Percentiles rank a stretch among this genome's conserved stretches.
Evolutionary conservation across 1,140 invertebrate genomes (phyloP).

Genomic region (Pentalonia nigronervosa): DNA sequence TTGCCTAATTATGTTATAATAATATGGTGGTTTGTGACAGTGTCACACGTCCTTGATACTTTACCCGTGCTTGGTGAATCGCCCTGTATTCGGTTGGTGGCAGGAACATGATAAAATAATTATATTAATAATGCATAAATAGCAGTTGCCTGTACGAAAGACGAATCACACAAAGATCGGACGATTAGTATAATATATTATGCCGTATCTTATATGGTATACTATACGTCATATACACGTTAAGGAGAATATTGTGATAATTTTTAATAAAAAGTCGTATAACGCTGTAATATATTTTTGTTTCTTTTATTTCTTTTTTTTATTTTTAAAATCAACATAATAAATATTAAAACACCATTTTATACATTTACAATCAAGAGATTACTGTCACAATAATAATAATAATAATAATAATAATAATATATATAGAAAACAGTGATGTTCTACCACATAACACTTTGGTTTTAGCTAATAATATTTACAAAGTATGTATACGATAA

Average conservation of each 20-base stretch:
- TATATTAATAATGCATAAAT: too few relatives aligned
- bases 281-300: not conserved
- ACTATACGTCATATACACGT: not conserved
- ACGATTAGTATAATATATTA: not conserved
- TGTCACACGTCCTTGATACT: too few relatives aligned
- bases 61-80: too few relatives aligned
- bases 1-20: too few relatives aligned
- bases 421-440: conserved; percentile 26
- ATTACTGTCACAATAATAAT: not conserved
- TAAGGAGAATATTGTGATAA: not conserved
- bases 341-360: conserved; percentile 42
- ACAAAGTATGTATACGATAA: not conserved
- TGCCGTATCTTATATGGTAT: too few relatives aligned
- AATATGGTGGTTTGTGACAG: too few relatives aligned
- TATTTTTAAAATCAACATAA: conserved; percentile 16
- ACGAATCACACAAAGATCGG: not conserved
- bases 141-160: too few relatives aligned
- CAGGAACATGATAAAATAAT: not conserved
- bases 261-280: not conserved
- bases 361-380: conserved; percentile 34
- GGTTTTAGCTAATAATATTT: conserved; percentile 51
- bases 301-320: not conserved
- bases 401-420: not conserved
- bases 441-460: conserved; percentile 48
- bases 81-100: too few relatives aligned